phyloP scores from a whole-genome alignment of 1,140 invertebrate species.

The Pachyrhynchus sulphureomaculatus region DNA sequence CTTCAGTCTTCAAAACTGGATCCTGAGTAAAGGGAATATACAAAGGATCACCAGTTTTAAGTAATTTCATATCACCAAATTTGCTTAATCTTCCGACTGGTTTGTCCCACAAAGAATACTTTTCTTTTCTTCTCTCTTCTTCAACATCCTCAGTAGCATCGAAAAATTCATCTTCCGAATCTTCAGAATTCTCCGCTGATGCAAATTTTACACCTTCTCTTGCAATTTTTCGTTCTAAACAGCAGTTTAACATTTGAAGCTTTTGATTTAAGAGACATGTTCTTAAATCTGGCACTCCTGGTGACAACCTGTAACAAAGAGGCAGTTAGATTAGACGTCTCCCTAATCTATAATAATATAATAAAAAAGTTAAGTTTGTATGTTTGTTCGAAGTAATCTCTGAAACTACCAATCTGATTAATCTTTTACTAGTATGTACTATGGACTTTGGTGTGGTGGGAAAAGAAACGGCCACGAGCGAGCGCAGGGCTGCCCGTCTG shows the following conservation, averaged over 20 bases:
- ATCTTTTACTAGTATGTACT: too few relatives aligned
- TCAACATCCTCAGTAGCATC: constrained; percentile 69
- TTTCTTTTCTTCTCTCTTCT: constrained; percentile 47
- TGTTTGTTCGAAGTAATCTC: too few relatives aligned
- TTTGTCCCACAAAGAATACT: constrained; percentile 63
- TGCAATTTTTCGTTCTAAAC: constrained; percentile 76
- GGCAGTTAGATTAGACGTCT: too few relatives aligned
- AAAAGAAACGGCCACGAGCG: too few relatives aligned
- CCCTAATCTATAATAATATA: too few relatives aligned
- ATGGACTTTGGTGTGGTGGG: too few relatives aligned
- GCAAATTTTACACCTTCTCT: constrained; percentile 51
- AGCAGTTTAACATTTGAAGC: constrained; percentile 94
- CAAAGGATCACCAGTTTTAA: constrained; percentile 69
- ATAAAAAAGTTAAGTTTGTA: too few relatives aligned
- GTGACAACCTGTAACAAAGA: constrained; percentile 61
- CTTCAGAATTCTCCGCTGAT: constrained; percentile 43
- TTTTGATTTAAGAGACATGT: constrained; percentile 95
- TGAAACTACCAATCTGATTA: too few relatives aligned
- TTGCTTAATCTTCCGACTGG: constrained; percentile 72
- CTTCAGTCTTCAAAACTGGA: constrained; percentile 94
- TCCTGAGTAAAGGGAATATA: constrained; percentile 93
- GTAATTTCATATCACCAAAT: constrained; percentile 65
- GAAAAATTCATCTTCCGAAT: constrained; percentile 76
- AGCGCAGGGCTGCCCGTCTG: too few relatives aligned
- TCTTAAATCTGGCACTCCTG: constrained; percentile 78